phyloP scores from a whole-genome alignment of 2,797 vertebrate genomes.

The Cuniculus paca region DNA sequence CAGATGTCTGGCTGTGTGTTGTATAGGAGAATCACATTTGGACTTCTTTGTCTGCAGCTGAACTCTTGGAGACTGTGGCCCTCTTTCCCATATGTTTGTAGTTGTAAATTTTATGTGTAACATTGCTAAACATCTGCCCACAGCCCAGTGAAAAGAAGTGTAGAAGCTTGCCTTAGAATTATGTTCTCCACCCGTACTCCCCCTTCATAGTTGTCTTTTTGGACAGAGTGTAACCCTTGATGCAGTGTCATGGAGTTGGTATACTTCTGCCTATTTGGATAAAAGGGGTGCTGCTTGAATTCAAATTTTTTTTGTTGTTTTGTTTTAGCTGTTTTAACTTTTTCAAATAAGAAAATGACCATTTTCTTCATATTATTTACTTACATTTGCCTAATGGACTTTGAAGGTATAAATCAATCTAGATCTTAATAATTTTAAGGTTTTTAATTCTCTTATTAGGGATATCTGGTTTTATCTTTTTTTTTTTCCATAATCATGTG shows the following conservation, averaged over 20 bases:
- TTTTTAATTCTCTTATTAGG: constrained; percentile 27
- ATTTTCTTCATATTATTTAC: neutral
- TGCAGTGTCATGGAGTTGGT: neutral
- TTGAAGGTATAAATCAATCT: neutral
- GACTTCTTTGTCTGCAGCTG: neutral
- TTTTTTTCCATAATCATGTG: neutral
- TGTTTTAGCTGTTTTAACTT: neutral
- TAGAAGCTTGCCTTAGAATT: neutral
- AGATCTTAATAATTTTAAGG: neutral
- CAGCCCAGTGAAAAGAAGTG: neutral
- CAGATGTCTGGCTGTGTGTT: fast-evolving
- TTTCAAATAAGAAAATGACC: neutral
- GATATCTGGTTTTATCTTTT: neutral
- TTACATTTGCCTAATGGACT: neutral
- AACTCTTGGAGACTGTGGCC: neutral
- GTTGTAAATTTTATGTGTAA: neutral
- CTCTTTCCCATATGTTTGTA: neutral
- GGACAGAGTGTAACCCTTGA: neutral
- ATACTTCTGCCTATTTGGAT: neutral
- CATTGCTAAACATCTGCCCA: neutral
- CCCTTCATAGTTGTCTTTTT: neutral
- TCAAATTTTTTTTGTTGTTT: neutral
- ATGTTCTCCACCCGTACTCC: neutral
- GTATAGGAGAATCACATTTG: neutral
- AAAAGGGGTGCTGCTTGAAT: neutral